Evolutionary conservation across 2,888 invertebrate species (phyloP).

Genomic region (Plusia festucae): DNA sequence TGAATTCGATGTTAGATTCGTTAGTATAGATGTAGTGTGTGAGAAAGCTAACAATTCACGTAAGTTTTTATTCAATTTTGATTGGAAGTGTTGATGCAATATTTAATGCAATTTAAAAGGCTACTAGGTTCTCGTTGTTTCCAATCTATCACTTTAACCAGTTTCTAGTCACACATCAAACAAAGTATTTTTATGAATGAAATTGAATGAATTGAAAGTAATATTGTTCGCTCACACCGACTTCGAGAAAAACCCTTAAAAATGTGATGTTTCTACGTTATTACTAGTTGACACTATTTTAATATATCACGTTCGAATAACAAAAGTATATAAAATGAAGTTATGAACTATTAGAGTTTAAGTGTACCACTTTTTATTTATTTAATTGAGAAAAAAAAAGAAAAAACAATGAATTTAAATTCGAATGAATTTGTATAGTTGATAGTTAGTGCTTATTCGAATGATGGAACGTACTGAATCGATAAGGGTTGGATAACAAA

Average conservation of each 20-base stretch:
- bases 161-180: constrained; percentile 70
- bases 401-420: constrained; percentile 71
- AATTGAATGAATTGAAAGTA: constrained; percentile 51
- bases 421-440: constrained; percentile 65
- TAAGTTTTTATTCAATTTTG: constrained; percentile 17
- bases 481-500: constrained; percentile 47
- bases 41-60: constrained; percentile 13
- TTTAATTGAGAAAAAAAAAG: constrained; percentile 66
- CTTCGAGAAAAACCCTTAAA: constrained; percentile 58
- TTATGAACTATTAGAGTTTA: constrained; percentile 83
- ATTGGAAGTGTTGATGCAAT: constrained; percentile 37
- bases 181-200: constrained; percentile 58
- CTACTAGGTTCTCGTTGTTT: constrained; percentile 22
- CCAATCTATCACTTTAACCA: constrained; percentile 60
- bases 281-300: constrained; percentile 83
- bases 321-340: constrained; percentile 77
- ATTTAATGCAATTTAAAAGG: constrained; percentile 16
- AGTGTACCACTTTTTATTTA: constrained; percentile 83
- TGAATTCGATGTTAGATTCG: constrained; percentile 56
- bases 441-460: constrained; percentile 63
- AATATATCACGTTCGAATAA: constrained; percentile 79
- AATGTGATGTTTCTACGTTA: constrained; percentile 83
- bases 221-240: constrained; percentile 76
- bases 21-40: constrained; percentile 45
- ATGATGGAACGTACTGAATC: constrained; percentile 46